Conservation (phyloP, 2,888 invertebrate genomes). For the Plemyria rubiginata region DNA sequence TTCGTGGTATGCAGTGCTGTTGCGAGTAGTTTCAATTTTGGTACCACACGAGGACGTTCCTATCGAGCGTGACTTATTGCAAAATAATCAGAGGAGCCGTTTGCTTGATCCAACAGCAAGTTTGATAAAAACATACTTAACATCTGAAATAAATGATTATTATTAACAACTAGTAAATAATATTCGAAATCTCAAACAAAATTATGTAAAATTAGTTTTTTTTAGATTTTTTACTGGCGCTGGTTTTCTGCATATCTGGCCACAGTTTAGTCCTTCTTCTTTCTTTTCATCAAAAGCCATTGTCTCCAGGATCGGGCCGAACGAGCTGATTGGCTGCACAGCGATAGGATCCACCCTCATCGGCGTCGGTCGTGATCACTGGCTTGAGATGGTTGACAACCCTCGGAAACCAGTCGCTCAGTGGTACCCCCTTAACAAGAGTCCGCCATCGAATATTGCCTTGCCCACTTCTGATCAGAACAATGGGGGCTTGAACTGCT, state of each 20-base stretch:
- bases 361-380: slow-evolving; percentile 92
- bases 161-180: no score
- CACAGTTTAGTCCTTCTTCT: not conserved
- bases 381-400: slow-evolving; percentile 93
- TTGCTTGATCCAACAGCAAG: no score
- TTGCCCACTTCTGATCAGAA: slow-evolving; percentile 83
- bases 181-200: no score
- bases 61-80: no score
- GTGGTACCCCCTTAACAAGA: slow-evolving; percentile 92
- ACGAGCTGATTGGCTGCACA: slow-evolving; percentile 94
- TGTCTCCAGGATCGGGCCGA: slow-evolving; percentile 90
- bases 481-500: slow-evolving; percentile 87
- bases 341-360: slow-evolving; percentile 91
- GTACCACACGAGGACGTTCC: not conserved
- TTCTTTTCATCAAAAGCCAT: slow-evolving; percentile 4
- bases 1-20: not conserved
- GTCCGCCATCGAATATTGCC: slow-evolving; percentile 86
- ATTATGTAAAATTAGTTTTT: no score
- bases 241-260: no score
- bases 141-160: no score
- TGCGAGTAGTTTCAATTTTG: not conserved
- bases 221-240: no score
- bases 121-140: no score
- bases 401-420: slow-evolving; percentile 93
- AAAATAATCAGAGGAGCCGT: no score